Base-by-base conservation (phyloP, 1,140 invertebrate genomes). In the Nymphalis io region DNA sequence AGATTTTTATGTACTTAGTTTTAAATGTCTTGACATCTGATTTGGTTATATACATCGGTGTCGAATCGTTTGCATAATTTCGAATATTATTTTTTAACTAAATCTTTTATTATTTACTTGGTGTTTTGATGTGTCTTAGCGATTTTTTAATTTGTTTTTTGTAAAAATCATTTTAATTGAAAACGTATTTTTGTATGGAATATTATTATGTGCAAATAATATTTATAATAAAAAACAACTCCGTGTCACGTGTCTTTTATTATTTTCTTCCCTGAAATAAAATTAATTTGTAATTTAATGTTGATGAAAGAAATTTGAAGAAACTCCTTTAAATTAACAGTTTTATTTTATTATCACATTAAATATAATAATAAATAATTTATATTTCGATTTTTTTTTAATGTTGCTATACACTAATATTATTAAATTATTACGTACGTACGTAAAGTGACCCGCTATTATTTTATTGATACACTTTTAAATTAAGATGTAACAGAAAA, bases 181-280 rank as follows among this genome's bases (percentile, higher is more conserved):
- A 83, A 89, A 82, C 87, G 85, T 91, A 91, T 91, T 91, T 91
- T 91, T 91, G 84, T 91, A 91, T 89, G 84, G 83, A 82, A 87
- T 81, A 76, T 88, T 88, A 84, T 91, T 89, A 89, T 84, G 89
- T 91, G 87, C 85, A 89, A 89, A 89, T 89, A 82, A 85, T 88
- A 87, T 90, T 90, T 90, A 85, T 89, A 90, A 89, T 90, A 89
- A 89, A n/a, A 89, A 79, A 64, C 75, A 87, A 81, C 73, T 86
- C 74, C 85, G 81, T 85, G 83, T 88, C 81, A 81, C 71, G 23
- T 42, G 21, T 60, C 46, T 74, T 78, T 71, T 63, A 62, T 73
- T 73, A 53, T 23, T 40, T 61, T n/a, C 3, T 40, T 11, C 10
- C 15, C 2, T 21, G 10, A 8, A 44, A 13, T 44, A 1, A 13